Conservation (phyloP, 2,888 invertebrate species). For the Drosophila neotestacea region DNA sequence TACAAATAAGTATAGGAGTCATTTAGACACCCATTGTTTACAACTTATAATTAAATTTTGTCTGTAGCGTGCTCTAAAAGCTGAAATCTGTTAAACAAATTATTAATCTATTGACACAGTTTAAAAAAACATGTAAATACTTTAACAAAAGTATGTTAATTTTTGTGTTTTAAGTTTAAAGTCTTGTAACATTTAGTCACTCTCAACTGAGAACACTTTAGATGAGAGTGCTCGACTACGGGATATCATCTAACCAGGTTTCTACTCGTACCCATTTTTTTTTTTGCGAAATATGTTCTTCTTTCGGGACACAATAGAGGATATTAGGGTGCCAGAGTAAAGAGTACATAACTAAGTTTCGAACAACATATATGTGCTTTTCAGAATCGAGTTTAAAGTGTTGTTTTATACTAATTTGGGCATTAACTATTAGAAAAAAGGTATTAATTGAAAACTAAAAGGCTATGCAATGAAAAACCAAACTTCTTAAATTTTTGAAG, state of each 20-base stretch:
- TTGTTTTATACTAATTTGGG: no score
- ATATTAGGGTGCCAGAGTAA: no score
- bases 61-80: not conserved
- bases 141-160: not conserved
- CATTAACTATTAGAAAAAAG: no score
- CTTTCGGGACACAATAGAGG: no score
- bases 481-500: no score
- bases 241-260: not conserved
- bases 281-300: no score
- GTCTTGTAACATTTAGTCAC: not conserved
- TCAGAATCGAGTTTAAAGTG: no score
- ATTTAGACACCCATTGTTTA: constrained; percentile 12
- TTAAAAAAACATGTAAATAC: constrained; percentile 14
- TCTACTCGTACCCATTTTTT: no score
- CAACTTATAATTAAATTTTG: constrained; percentile 6
- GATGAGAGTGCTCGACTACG: not conserved
- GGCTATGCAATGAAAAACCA: no score
- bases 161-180: not conserved
- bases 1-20: not conserved
- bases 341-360: no score
- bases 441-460: no score
- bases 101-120: constrained; percentile 11
- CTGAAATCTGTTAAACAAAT: constrained; percentile 4
- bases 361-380: no score
- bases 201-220: not conserved